phyloP scores from a whole-genome alignment of 2,797 vertebrate species.

The Clarias platycephalus region DNA sequence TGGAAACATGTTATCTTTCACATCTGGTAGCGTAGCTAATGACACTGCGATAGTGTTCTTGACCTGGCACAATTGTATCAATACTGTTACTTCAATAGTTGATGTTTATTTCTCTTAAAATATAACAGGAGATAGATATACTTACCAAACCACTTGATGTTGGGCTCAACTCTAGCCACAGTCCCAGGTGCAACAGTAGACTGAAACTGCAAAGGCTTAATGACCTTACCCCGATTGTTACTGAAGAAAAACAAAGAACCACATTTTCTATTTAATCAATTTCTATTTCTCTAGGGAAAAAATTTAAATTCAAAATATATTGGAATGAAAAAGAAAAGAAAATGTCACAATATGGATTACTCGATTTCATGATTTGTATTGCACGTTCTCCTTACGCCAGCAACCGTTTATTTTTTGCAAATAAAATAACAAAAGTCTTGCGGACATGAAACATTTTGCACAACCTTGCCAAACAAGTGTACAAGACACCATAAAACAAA shows the following conservation, averaged over 20 bases:
- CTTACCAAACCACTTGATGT: slow-evolving; percentile 99
- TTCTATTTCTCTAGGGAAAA: neutral
- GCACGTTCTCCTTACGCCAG: too few relatives aligned
- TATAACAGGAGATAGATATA: slow-evolving; percentile 25
- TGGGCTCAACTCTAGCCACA: slow-evolving; percentile 93
- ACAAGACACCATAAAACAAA: too few relatives aligned
- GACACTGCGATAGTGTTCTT: neutral
- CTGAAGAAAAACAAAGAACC: slow-evolving; percentile 64
- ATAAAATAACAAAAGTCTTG: too few relatives aligned
- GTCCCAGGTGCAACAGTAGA: slow-evolving; percentile 90
- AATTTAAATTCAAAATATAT: too few relatives aligned
- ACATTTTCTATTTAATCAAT: neutral
- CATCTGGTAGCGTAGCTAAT: neutral
- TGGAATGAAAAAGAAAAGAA: too few relatives aligned
- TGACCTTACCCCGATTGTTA: slow-evolving; percentile 86
- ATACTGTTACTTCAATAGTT: neutral
- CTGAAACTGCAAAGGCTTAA: slow-evolving; percentile 88
- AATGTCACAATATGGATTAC: too few relatives aligned
- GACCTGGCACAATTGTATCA: neutral
- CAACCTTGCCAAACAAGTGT: too few relatives aligned
- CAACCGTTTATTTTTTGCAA: too few relatives aligned
- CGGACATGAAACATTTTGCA: too few relatives aligned
- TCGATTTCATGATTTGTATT: too few relatives aligned
- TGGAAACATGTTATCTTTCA: neutral
- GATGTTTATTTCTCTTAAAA: neutral